Evolutionary conservation across 2,888 invertebrate species (phyloP).

Genomic region (Agriopis leucophaearia): DNA sequence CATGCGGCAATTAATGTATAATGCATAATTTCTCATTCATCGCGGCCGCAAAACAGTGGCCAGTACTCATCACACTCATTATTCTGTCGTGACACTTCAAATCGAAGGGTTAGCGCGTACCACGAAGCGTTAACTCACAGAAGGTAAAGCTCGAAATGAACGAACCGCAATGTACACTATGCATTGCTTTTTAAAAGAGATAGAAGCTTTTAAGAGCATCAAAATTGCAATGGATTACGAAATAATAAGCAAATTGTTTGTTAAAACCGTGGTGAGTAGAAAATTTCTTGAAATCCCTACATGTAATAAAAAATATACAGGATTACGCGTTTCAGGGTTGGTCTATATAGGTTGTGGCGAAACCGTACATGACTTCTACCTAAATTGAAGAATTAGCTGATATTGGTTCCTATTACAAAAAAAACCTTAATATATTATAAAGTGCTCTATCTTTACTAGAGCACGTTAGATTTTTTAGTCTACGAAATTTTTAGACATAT

Average conservation of each 20-base stretch:
- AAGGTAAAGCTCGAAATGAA: background rate
- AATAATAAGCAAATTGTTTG: background rate
- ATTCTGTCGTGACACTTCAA: constrained; percentile 59
- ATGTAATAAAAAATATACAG: too few relatives aligned
- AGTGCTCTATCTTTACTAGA: too few relatives aligned
- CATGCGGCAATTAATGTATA: constrained; percentile 49
- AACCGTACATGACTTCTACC: too few relatives aligned
- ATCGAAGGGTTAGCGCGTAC: constrained; percentile 42
- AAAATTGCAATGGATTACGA: constrained; percentile 13
- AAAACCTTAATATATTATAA: too few relatives aligned
- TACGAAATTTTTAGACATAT: too few relatives aligned
- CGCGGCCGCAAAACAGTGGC: constrained; percentile 49
- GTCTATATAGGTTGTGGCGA: too few relatives aligned
- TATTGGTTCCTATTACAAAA: too few relatives aligned
- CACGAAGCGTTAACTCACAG: constrained; percentile 35
- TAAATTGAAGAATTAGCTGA: too few relatives aligned
- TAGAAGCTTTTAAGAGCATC: background rate
- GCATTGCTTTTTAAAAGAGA: constrained; percentile 4
- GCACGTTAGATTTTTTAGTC: too few relatives aligned
- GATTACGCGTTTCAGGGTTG: too few relatives aligned
- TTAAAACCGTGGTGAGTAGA: constrained; percentile 10
- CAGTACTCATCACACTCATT: constrained; percentile 52
- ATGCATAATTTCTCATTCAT: constrained; percentile 59
- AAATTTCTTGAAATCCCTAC: too few relatives aligned
- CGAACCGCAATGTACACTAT: background rate